Percentiles rank a stretch among this genome's conserved stretches.
Evolutionary conservation across 2,888 invertebrate genomes (phyloP).

Genomic region (Drosophila maculinotata): DNA sequence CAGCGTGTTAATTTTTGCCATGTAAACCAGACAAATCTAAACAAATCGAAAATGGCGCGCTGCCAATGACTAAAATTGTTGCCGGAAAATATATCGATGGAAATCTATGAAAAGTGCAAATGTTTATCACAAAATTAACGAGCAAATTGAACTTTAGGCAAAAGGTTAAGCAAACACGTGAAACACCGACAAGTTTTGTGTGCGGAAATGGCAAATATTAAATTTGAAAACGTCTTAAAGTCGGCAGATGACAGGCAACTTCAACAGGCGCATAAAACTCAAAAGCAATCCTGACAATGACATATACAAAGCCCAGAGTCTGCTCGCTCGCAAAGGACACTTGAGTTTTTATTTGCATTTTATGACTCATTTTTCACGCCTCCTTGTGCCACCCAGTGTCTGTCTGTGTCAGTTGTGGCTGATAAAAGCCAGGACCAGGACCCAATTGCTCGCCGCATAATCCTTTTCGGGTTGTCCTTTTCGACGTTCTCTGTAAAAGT

Average conservation of each 20-base stretch:
- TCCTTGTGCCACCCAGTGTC: conserved; percentile 18
- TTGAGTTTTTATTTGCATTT: conserved; percentile 79
- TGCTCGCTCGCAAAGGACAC: conserved; percentile 57
- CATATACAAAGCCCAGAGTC: conserved; percentile 34
- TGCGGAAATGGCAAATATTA: conserved; percentile 8
- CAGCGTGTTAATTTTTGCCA: conserved; percentile 52
- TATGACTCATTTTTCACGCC: conserved; percentile 81
- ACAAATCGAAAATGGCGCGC: conserved; percentile 42
- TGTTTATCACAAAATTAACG: conserved; percentile 59
- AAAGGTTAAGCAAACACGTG: conserved; percentile 68
- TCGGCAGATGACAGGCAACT: conserved; percentile 19
- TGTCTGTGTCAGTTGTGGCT: conserved; percentile 68
- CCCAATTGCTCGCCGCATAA: conserved; percentile 70
- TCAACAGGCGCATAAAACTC: conserved; percentile 38
- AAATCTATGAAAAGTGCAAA: conserved; percentile 15
- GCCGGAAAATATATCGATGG: conserved; percentile 28
- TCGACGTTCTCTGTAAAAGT: conserved; percentile 35
- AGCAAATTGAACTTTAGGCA: conserved; percentile 65
- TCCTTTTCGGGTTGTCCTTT: conserved; percentile 77
- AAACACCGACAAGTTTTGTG: conserved; percentile 8
- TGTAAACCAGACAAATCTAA: conserved; percentile 54
- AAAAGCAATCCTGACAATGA: conserved; percentile 53
- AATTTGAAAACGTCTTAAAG: conserved; percentile 34
- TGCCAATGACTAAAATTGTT: conserved; percentile 46
- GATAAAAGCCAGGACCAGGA: conserved; percentile 67